These are phyloP conservation scores for Astreopora myriophthalma DNA, from an alignment of 64 coral and sea anemone species.

Conservation along the genomic window DNA sequence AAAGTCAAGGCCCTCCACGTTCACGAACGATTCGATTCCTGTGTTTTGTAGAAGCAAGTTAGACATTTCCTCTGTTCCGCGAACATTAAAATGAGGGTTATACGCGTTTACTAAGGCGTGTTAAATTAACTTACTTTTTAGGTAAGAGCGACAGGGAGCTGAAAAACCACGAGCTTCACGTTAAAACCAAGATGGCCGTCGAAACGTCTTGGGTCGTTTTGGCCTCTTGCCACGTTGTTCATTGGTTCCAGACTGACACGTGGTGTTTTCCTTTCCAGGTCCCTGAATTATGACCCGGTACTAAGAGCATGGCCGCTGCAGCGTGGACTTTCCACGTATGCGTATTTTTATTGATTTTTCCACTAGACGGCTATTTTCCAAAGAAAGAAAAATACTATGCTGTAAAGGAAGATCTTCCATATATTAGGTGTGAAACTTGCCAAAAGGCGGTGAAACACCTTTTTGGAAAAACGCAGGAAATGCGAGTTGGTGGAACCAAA, in stretches of 20 bases:
- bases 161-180: too few relatives aligned
- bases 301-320: neutral
- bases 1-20: neutral
- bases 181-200: neutral
- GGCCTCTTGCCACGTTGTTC: neutral
- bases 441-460: slow-evolving; percentile 95
- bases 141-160: neutral
- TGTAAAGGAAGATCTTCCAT: slow-evolving; percentile 82
- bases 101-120: neutral
- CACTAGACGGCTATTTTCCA: slow-evolving; percentile 52
- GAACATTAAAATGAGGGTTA: neutral
- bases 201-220: slow-evolving; percentile 5
- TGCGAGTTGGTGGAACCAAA: slow-evolving; percentile 65
- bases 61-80: neutral
- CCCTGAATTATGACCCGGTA: too few relatives aligned
- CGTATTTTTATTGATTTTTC: neutral
- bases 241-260: slow-evolving; percentile 19
- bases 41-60: slow-evolving; percentile 6
- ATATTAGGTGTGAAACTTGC: slow-evolving; percentile 91
- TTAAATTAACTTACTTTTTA: slow-evolving; percentile 8
- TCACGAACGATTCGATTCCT: slow-evolving; percentile 3
- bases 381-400: slow-evolving; percentile 91
- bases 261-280: neutral
- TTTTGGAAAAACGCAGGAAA: slow-evolving; percentile 78
- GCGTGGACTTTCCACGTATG: neutral